Conservation (phyloP, 1,140 invertebrate genomes). For the Atta texana region DNA sequence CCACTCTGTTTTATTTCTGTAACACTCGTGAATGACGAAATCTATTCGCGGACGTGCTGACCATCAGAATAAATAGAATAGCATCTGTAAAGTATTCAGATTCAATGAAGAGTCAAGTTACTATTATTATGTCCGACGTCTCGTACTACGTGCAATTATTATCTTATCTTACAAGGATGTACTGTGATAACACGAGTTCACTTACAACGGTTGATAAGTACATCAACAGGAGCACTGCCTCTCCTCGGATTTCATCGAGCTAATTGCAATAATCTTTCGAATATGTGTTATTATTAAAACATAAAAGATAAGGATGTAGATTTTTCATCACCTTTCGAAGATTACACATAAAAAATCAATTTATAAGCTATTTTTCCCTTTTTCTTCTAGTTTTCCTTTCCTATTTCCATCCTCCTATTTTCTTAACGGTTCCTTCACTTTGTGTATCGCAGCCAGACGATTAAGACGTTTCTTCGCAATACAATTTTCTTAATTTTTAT, state of each 20-base stretch:
- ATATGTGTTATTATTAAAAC: too few species aligned
- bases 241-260: background rate
- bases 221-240: background rate
- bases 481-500: too few species aligned
- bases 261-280: background rate
- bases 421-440: too few species aligned
- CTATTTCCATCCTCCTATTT: too few species aligned
- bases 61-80: conserved; percentile 13
- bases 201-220: conserved; percentile 28
- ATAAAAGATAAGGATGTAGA: background rate
- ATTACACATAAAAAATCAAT: too few species aligned
- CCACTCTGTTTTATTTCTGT: conserved; percentile 19
- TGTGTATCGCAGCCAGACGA: too few species aligned
- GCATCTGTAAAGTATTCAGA: background rate
- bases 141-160: conserved; percentile 19
- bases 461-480: too few species aligned
- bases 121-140: conserved; percentile 34
- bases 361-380: too few species aligned
- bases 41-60: background rate
- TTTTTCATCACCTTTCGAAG: background rate
- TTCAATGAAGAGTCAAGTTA: background rate
- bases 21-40: conserved; percentile 25
- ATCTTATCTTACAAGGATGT: conserved; percentile 55
- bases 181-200: conserved; percentile 5
- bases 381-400: too few species aligned